Base-by-base conservation (phyloP, 1,140 invertebrate genomes). In the Psilanteris sp. region DNA sequence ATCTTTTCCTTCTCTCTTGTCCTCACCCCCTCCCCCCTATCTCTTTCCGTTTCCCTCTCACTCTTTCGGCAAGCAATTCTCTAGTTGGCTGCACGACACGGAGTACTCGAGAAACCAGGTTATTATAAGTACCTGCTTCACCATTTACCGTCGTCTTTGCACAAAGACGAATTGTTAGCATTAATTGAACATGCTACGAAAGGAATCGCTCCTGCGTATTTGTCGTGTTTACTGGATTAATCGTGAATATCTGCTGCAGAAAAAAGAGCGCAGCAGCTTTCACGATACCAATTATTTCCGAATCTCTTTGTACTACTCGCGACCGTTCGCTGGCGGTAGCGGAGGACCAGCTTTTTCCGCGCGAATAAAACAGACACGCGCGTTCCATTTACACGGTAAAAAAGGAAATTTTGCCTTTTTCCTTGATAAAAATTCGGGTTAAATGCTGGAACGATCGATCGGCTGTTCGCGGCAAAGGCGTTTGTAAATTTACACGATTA, bases 121-220 rank as follows among this genome's bases (percentile, higher is more conserved):
- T 87, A 86, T 82, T 81, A 66, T 78, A 78, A 86, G 84, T 80
- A 79, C 78, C 79, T 78, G 82, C 81, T 81, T 79, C 72, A 82
- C 72, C 76, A 81, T 85, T 85, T 80, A 81, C 73, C 78, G 77
- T 81, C 80, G 71, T 81, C 68, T 79, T 73, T 62, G 52, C 59
- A 81, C 78, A 83, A 85, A 86, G 78, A 78, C 79, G 79, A 85
- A 86, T 85, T 80, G 79, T 85, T 83, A 74, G 76, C 78, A 79
- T 81, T 85, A 85, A 85, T 85, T 85, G 79, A 84, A 83, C 77
- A 59, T 61, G 68, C 54, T 66, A 44, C 41, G 66, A 57, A 44
- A 70, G 59, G 46, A 71, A 59, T 70, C 24, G 46, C 39, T 71
- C 41, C 57, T 24, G 50, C 75, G 68, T 32, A 77, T 73, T 77